phyloP scores from a whole-genome alignment of 2,888 invertebrate species.

The Volucella inflata region DNA sequence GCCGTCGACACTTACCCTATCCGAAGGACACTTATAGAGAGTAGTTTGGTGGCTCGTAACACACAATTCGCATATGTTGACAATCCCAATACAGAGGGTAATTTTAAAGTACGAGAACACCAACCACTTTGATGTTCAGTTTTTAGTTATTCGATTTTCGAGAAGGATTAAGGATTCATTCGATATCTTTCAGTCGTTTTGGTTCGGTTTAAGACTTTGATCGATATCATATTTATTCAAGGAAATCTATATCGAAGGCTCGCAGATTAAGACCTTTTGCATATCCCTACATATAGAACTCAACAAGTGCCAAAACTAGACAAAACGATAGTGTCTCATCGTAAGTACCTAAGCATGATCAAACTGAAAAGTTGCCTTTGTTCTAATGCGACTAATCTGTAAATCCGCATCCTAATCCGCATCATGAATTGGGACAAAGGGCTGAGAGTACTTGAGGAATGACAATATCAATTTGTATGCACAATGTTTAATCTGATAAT shows the following conservation, averaged over 20 bases:
- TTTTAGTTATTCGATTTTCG: slow-evolving; percentile 39
- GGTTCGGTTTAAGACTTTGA: slow-evolving; percentile 41
- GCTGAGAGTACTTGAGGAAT: slow-evolving; percentile 82
- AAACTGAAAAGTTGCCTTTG: slow-evolving; percentile 67
- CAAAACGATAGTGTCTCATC: slow-evolving; percentile 59
- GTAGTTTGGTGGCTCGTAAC: slow-evolving; percentile 18
- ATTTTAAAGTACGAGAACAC: background rate
- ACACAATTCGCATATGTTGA: slow-evolving; percentile 62
- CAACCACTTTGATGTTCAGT: background rate
- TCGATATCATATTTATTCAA: slow-evolving; percentile 58
- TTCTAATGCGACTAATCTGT: slow-evolving; percentile 77
- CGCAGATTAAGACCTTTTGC: slow-evolving; percentile 29
- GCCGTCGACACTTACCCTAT: slow-evolving; percentile 33
- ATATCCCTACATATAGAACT: slow-evolving; percentile 20
- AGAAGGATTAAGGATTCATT: slow-evolving; percentile 58
- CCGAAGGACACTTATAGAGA: slow-evolving; percentile 29
- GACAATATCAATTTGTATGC: slow-evolving; percentile 83
- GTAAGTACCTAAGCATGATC: slow-evolving; percentile 54
- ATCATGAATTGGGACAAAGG: slow-evolving; percentile 77
- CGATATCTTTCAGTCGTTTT: slow-evolving; percentile 14
- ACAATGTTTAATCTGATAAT: slow-evolving; percentile 84
- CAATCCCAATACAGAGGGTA: slow-evolving; percentile 55
- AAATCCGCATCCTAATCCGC: slow-evolving; percentile 81
- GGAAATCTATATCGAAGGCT: slow-evolving; percentile 34
- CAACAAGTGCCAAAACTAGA: slow-evolving; percentile 40